A percentile compares a stretch with the other conserved stretches of the same genome.
Conservation (phyloP, 2,797 vertebrate genomes). For the Betta splendens region DNA sequence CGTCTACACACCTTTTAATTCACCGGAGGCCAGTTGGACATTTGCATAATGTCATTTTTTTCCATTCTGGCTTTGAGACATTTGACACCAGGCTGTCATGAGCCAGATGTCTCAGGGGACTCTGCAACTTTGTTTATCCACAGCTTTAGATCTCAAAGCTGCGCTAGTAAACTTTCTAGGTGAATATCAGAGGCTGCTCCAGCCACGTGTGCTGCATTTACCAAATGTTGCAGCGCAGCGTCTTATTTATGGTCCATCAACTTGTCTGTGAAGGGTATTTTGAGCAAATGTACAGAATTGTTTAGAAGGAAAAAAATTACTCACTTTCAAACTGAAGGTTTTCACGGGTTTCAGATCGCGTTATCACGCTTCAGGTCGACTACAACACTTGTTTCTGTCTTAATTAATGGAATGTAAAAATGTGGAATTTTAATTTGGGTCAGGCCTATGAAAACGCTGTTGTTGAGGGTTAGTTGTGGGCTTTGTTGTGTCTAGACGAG, state of each 20-base stretch:
- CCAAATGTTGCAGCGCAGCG: constrained; percentile 6
- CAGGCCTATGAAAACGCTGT: constrained; percentile 12
- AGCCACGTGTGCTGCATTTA: constrained; percentile 5
- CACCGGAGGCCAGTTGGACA: constrained; percentile 34
- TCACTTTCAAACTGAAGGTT: background rate
- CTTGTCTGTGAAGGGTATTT: too few relatives aligned
- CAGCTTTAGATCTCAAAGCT: constrained; percentile 18
- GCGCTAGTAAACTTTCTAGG: constrained; percentile 25
- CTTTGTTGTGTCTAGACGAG: constrained; percentile 55
- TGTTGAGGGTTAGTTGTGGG: constrained; percentile 13
- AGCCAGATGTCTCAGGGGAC: constrained; percentile 36
- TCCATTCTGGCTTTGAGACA: constrained; percentile 27
- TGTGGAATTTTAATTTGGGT: constrained; percentile 13
- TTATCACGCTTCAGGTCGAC: background rate
- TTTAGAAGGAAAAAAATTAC: too few relatives aligned
- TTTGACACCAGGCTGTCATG: constrained; percentile 55
- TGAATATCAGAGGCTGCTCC: constrained; percentile 21
- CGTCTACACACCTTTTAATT: constrained; percentile 27
- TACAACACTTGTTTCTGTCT: background rate
- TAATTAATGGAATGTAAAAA: constrained; percentile 1
- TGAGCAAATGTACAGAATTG: too few relatives aligned
- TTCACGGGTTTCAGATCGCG: too few relatives aligned
- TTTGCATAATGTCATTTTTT: constrained; percentile 43
- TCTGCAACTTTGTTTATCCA: constrained; percentile 40
- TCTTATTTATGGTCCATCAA: too few relatives aligned